A percentile compares a stretch with the other conserved stretches of the same genome.
Conservation (phyloP, 2,113 vertebrate species). For the Phylloscopus trochiloides region DNA sequence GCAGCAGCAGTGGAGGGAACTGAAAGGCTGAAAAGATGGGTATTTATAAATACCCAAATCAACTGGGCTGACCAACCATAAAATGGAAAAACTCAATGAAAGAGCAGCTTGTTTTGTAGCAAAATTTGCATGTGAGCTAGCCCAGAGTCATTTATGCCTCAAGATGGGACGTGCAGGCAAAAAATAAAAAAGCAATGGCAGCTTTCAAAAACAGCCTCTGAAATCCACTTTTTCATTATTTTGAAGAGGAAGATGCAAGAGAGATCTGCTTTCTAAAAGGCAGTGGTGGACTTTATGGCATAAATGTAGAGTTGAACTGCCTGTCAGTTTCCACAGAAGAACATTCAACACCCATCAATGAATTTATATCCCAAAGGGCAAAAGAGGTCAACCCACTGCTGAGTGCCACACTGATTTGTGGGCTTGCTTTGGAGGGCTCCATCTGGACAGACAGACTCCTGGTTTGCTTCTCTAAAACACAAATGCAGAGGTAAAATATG, state of each 20-base stretch:
- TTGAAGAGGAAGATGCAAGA: neutral
- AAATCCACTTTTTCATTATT: neutral
- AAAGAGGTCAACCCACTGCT: neutral
- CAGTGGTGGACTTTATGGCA: neutral
- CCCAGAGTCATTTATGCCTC: neutral
- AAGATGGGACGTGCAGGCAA: neutral
- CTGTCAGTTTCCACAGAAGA: neutral
- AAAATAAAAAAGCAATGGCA: neutral
- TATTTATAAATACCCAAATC: neutral
- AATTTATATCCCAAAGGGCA: neutral
- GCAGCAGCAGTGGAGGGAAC: neutral
- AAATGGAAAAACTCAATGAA: neutral
- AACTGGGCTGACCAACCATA: neutral
- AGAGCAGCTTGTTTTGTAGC: neutral
- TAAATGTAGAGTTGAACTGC: neutral
- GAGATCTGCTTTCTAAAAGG: neutral
- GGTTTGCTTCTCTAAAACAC: neutral
- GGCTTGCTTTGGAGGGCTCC: neutral
- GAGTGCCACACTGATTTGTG: neutral
- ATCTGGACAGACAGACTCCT: neutral
- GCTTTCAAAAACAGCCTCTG: neutral
- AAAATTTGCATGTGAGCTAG: neutral
- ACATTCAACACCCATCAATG: neutral
- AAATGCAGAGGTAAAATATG: neutral
- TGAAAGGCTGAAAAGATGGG: neutral